A percentile compares a stretch with the other conserved stretches of the same genome.
phyloP scores from a whole-genome alignment of 2,113 vertebrate species.

The Sylvilagus bachmani region DNA sequence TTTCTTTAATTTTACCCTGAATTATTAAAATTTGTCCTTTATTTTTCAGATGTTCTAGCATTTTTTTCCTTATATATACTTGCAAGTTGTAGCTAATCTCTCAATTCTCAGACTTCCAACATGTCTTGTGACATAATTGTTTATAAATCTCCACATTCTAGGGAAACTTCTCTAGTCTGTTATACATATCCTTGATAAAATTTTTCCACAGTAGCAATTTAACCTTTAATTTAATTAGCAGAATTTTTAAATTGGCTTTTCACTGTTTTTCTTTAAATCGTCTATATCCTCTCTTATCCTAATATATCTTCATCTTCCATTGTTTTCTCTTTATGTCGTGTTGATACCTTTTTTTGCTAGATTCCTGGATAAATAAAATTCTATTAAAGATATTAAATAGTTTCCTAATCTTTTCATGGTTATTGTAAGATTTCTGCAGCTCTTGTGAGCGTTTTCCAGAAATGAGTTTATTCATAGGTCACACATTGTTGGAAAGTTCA shows the following conservation, averaged over 20 bases:
- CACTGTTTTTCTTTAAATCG: neutral
- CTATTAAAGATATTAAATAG: neutral
- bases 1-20: constrained; percentile 26
- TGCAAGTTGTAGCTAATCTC: neutral
- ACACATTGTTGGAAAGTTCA: neutral
- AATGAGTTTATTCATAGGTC: neutral
- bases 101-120: constrained; percentile 4
- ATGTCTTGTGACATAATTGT: neutral
- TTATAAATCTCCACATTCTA: neutral
- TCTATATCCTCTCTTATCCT: neutral
- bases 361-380: neutral
- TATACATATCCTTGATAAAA: neutral
- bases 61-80: neutral
- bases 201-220: neutral
- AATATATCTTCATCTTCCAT: neutral
- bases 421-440: neutral
- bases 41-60: constrained; percentile 50
- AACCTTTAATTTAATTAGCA: neutral
- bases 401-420: neutral
- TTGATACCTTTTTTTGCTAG: constrained; percentile 7
- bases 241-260: constrained; percentile 36
- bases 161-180: neutral
- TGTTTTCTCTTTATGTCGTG: neutral
- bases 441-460: neutral
- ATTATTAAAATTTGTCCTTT: neutral